Conservation (phyloP, 2,797 vertebrate species). For the Artibeus lituratus region DNA sequence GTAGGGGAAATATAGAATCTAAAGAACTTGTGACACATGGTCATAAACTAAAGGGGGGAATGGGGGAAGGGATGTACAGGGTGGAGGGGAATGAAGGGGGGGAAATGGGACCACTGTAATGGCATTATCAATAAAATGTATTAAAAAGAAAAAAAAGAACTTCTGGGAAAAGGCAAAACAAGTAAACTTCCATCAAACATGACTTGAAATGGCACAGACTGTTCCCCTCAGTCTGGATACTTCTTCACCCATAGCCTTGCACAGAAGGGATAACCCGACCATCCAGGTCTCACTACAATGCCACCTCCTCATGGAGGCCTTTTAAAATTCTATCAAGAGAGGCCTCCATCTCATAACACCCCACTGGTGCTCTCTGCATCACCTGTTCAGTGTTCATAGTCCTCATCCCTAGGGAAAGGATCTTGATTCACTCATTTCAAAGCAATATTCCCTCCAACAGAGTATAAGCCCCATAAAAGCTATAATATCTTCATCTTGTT, state of each 20-base stretch:
- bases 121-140: no score
- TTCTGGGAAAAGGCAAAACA: neutral
- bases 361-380: neutral
- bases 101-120: no score
- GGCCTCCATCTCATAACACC: neutral
- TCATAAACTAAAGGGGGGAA: no score
- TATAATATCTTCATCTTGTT: neutral
- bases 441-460: neutral
- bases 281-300: neutral
- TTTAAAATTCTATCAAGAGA: neutral
- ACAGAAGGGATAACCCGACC: neutral
- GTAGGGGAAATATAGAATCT: no score
- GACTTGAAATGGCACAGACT: neutral
- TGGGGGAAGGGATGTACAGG: no score
- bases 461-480: neutral
- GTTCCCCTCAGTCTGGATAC: no score
- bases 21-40: no score
- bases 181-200: neutral
- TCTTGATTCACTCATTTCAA: neutral
- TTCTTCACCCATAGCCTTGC: neutral
- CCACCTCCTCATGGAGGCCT: neutral
- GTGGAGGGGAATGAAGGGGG: no score
- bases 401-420: neutral
- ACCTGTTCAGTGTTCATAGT: neutral
- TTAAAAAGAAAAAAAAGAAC: no score